phyloP scores from a whole-genome alignment of 1,140 invertebrate species.

The Macrotrachela quadricornifera region DNA sequence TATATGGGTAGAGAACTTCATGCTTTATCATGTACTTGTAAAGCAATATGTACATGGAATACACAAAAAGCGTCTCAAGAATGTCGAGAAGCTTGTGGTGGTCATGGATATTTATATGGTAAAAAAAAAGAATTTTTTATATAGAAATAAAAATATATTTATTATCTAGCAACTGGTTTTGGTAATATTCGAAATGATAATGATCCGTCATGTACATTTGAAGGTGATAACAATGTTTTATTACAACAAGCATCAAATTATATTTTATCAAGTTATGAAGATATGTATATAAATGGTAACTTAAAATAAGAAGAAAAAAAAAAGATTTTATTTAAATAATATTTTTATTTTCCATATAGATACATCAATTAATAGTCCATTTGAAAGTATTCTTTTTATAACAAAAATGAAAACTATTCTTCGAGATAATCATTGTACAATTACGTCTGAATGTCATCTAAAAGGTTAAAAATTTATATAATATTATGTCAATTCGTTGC shows the following conservation, averaged over 20 bases:
- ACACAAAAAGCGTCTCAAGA: slow-evolving; percentile 65
- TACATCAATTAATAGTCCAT: neutral
- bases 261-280: slow-evolving; percentile 13
- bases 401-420: slow-evolving; percentile 21
- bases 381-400: slow-evolving; percentile 40
- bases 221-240: slow-evolving; percentile 84
- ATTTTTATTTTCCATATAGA: no score
- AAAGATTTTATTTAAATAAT: no score
- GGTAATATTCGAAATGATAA: slow-evolving; percentile 63
- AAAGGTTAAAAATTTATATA: slow-evolving; percentile 32
- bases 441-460: slow-evolving; percentile 34
- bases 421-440: slow-evolving; percentile 18
- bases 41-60: slow-evolving; percentile 63
- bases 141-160: neutral
- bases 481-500: no score
- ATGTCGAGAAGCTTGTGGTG: slow-evolving; percentile 66
- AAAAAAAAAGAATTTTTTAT: neutral
- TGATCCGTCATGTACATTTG: slow-evolving; percentile 77
- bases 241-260: slow-evolving; percentile 73
- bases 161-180: slow-evolving; percentile 43
- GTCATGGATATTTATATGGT: slow-evolving; percentile 40
- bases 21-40: slow-evolving; percentile 61
- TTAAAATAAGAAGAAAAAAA: no score
- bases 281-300: neutral
- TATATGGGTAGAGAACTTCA: slow-evolving; percentile 63